A percentile compares a stretch with the other conserved stretches of the same genome.
These are phyloP conservation scores for Hyles euphorbiae DNA, from an alignment of 1,140 invertebrate species.

Conservation along the genomic window DNA sequence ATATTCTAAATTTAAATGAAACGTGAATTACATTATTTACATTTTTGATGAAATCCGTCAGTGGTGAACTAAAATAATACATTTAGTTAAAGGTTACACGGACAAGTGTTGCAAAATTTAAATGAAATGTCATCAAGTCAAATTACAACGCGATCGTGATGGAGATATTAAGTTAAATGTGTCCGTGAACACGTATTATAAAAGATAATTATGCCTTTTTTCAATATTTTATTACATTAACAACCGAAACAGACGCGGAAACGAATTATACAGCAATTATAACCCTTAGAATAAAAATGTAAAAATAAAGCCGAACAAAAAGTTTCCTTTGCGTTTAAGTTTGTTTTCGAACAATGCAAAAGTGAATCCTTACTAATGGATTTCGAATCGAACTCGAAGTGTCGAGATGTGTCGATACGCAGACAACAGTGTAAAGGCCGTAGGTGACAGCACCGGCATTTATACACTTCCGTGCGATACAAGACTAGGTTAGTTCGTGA, in stretches of 20 bases:
- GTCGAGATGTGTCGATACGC: conserved; percentile 37
- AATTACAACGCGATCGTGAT: conserved; percentile 33
- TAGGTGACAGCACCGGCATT: conserved; percentile 60
- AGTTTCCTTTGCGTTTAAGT: not conserved
- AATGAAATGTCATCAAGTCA: conserved; percentile 21
- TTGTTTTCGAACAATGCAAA: conserved; percentile 6
- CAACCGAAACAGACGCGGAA: conserved; percentile 26
- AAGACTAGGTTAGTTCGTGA: conserved; percentile 64
- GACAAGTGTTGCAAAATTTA: too few relatives aligned
- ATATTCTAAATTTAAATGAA: too few relatives aligned
- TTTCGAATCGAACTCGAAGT: conserved; percentile 16
- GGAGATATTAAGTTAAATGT: conserved; percentile 31
- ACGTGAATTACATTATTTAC: too few relatives aligned
- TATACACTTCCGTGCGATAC: conserved; percentile 66
- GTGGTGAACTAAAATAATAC: too few relatives aligned
- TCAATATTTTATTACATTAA: conserved; percentile 4
- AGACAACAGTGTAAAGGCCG: conserved; percentile 52
- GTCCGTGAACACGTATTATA: conserved; percentile 20
- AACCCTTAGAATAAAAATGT: conserved; percentile 5
- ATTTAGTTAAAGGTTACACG: too few relatives aligned
- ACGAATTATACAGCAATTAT: conserved; percentile 16
- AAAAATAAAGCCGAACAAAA: not conserved
- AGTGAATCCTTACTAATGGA: conserved; percentile 16
- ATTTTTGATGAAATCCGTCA: too few relatives aligned
- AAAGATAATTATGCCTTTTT: conserved; percentile 4